Conservation (phyloP, 1,140 invertebrate species). For the Dinoponera quadriceps region DNA sequence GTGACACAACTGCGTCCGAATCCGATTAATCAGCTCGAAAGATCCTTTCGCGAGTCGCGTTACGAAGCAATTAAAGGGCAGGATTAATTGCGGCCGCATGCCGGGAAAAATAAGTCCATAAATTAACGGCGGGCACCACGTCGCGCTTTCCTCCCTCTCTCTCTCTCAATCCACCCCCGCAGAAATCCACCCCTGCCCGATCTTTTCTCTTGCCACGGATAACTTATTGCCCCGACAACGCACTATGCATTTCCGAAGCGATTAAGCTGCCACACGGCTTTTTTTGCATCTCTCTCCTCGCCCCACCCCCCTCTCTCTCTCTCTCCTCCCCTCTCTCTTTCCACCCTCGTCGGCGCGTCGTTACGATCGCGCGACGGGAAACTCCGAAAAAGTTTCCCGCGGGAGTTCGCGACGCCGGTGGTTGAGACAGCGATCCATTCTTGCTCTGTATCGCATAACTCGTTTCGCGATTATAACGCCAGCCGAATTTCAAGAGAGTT, state of each 20-base stretch:
- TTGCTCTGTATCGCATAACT: conserved; percentile 52
- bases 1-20: conserved; percentile 65
- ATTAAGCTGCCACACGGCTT: conserved; percentile 70
- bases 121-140: conserved; percentile 76
- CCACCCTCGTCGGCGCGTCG: conserved; percentile 14
- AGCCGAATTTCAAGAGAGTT: conserved; percentile 33
- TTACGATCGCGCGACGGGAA: conserved; percentile 47
- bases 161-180: conserved; percentile 57
- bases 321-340: background rate
- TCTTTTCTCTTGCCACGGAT: conserved; percentile 74
- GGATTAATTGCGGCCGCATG: conserved; percentile 76
- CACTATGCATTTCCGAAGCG: conserved; percentile 76
- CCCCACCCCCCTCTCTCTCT: background rate
- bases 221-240: conserved; percentile 75
- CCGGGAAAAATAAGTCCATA: conserved; percentile 79
- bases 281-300: conserved; percentile 45
- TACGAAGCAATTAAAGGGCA: conserved; percentile 77
- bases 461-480: conserved; percentile 55
- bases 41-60: conserved; percentile 66
- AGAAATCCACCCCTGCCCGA: conserved; percentile 67
- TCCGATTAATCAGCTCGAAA: conserved; percentile 76
- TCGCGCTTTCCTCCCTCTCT: conserved; percentile 52
- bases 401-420: conserved; percentile 40
- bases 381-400: conserved; percentile 60
- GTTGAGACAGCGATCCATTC: conserved; percentile 32